A percentile compares a stretch with the other conserved stretches of the same genome.
phyloP scores from a whole-genome alignment of 2,888 invertebrate genomes.

The Altica lythri region DNA sequence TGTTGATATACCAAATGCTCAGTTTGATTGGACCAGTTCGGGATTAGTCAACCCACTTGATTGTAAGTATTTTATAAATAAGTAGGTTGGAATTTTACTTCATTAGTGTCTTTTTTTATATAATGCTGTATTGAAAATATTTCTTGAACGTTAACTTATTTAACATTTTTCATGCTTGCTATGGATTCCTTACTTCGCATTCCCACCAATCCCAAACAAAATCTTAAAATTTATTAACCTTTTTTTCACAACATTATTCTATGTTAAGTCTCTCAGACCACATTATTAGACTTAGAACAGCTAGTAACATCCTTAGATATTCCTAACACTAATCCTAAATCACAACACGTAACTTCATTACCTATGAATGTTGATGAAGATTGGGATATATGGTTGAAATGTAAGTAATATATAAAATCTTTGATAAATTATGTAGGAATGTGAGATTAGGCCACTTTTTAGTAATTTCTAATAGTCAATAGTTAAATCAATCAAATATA shows the following conservation, averaged over 20 bases:
- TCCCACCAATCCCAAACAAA: constrained; percentile 45
- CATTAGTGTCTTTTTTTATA: background rate
- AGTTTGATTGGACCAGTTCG: constrained; percentile 77
- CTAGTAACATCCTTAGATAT: constrained; percentile 56
- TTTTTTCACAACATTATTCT: constrained; percentile 1
- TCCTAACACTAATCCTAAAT: constrained; percentile 32
- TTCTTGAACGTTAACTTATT: constrained; percentile 35
- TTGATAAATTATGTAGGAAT: no score
- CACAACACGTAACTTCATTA: constrained; percentile 38
- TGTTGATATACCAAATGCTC: constrained; percentile 64
- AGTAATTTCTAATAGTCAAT: no score
- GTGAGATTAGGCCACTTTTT: no score
- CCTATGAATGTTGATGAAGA: constrained; percentile 46
- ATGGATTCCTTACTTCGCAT: constrained; percentile 47
- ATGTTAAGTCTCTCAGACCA: constrained; percentile 56
- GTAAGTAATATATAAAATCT: no score
- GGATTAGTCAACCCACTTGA: constrained; percentile 75
- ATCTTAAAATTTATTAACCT: constrained; percentile 42
- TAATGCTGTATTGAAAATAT: constrained; percentile 1
- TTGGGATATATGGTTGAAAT: constrained; percentile 54
- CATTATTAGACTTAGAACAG: constrained; percentile 63
- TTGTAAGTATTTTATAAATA: constrained; percentile 57
- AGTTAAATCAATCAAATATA: no score
- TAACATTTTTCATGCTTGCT: constrained; percentile 48
- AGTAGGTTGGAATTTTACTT: background rate